phyloP scores from a whole-genome alignment of 1,140 invertebrate genomes.

The Tetramorium simillimum region DNA sequence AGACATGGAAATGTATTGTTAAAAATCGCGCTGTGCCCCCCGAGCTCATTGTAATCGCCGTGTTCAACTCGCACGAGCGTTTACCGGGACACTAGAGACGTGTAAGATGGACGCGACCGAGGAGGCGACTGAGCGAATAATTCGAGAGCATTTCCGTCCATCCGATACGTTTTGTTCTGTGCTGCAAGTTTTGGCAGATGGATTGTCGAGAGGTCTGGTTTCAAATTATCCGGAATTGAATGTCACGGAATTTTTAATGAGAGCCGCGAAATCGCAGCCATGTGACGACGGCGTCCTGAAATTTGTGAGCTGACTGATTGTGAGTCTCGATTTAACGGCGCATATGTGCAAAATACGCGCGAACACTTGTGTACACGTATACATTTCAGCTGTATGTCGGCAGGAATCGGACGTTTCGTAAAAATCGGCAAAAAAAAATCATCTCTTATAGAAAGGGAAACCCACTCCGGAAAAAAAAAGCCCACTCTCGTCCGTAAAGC shows the following conservation, averaged over 20 bases:
- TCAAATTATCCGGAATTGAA: slow-evolving; percentile 15
- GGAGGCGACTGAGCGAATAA: background rate
- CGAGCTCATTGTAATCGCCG: slow-evolving; percentile 16
- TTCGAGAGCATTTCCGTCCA: slow-evolving; percentile 45
- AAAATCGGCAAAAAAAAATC: background rate
- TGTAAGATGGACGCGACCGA: slow-evolving; percentile 32
- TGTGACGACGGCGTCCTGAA: background rate
- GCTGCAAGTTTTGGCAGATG: background rate
- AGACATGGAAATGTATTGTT: slow-evolving; percentile 13
- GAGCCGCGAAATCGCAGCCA: background rate
- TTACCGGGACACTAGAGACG: background rate
- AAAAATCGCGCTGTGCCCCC: background rate
- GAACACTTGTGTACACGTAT: slow-evolving; percentile 25
- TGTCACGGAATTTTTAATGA: background rate
- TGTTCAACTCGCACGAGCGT: background rate
- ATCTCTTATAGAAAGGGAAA: background rate
- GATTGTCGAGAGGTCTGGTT: background rate
- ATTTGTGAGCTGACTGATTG: background rate
- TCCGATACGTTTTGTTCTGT: slow-evolving; percentile 41
- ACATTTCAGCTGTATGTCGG: slow-evolving; percentile 26
- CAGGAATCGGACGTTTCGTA: slow-evolving; percentile 22
- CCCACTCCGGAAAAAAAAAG: background rate
- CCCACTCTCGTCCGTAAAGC: slow-evolving; percentile 33
- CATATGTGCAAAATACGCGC: background rate
- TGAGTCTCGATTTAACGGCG: background rate